phyloP scores from a whole-genome alignment of 2,888 invertebrate genomes.

The Itoplectis maculator region DNA sequence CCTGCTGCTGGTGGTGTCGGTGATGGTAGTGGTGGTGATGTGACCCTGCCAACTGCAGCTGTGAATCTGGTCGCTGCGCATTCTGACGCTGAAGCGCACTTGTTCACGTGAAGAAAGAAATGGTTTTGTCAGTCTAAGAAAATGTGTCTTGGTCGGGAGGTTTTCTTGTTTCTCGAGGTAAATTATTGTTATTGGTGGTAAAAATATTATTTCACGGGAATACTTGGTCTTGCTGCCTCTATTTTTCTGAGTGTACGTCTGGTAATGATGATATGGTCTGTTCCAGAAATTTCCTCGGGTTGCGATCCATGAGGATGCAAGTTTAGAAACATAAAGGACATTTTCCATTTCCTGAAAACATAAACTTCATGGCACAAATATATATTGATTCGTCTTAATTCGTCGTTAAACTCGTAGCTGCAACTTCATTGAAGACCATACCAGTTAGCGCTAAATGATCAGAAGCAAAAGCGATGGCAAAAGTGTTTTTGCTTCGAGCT shows the following conservation, averaged over 20 bases:
- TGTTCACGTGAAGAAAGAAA: not conserved
- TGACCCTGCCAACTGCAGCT: constrained; percentile 24
- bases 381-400: not conserved
- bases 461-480: not conserved
- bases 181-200: no score
- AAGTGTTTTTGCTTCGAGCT: not conserved
- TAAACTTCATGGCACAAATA: no score
- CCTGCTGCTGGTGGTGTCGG: not conserved
- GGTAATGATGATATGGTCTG: no score
- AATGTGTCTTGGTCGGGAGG: no score
- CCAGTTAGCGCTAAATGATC: not conserved
- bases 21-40: constrained; percentile 4
- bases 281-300: no score
- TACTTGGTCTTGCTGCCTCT: no score
- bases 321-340: no score
- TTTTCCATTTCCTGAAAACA: no score
- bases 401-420: not conserved
- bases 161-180: no score
- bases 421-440: not conserved
- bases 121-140: no score
- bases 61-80: constrained; percentile 6
- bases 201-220: no score
- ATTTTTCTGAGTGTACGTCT: no score
- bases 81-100: constrained; percentile 36
- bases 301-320: not conserved